Base-by-base conservation (phyloP, 2,888 invertebrate species). In the Drosophila nigricruria region DNA sequence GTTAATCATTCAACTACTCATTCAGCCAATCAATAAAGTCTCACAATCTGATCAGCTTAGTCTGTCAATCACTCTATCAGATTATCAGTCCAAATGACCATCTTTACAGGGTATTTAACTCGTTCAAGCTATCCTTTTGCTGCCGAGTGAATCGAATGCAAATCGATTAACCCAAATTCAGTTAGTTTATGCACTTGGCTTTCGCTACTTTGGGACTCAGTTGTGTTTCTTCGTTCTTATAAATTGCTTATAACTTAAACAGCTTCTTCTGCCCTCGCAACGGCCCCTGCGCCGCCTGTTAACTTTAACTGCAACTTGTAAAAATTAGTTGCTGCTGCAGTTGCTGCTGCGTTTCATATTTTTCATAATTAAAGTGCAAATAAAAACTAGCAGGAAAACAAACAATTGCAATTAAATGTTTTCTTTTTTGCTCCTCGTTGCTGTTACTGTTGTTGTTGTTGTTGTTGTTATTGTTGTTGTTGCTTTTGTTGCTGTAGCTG, bases 351-450 rank as follows among this genome's bases (percentile, higher is more conserved):
- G 63, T 53, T 65, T 69, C 63, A 66, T 79, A 85, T 88, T 76
- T 79, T 73, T 85, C 83, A 84, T 83, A 83, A 83, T 83, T 87
- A 87, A 84, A 87, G 85, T 79, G 85, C 77, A 84, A 88, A 83
- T 87, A 77, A 83, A 85, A 83, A 79, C 82, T 88, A 88, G 74
- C 83, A 77, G 82, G 73, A 74, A 77, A 77, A 73, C 83, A 81
- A 87, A 88, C 85, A 84, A 77, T 88, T 79, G 85, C 83, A 84
- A 84, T 84, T 84, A 84, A 82, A 77, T 78, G 61, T 59, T 60
- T 47, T 70, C 64, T 50, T 57, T 40, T 14, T 25, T 53, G 23
- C 64, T n/a, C 1, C 18, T 23, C 47, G n/a, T 30, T 32, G n/a
- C 58, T 47, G 27, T 30, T 36, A 16, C 16, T 23, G 54, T n/a